Evolutionary conservation across 1,140 invertebrate species (phyloP).

Genomic region (Drosophila hydei): DNA sequence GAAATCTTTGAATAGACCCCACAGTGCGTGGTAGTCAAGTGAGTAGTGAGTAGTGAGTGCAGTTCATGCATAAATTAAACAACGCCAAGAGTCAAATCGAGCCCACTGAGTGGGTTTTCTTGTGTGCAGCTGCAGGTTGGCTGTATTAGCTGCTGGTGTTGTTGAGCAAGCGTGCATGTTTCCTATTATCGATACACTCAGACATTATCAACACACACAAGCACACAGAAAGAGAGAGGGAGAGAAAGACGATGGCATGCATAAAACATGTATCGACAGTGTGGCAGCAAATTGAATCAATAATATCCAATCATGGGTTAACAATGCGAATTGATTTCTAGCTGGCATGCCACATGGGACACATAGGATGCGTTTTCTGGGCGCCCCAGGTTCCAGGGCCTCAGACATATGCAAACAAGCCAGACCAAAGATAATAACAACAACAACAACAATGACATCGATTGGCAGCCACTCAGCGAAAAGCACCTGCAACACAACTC

Average conservation of each 20-base stretch:
- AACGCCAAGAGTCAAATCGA: conserved; percentile 29
- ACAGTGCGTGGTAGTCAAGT: conserved; percentile 31
- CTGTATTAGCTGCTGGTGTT: conserved; percentile 30
- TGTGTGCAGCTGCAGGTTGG: conserved; percentile 1
- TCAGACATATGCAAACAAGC: conserved; percentile 58
- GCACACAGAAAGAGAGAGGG: background rate
- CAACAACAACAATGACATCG: conserved; percentile 31
- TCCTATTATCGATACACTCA: conserved; percentile 67
- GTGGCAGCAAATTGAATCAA: conserved; percentile 83
- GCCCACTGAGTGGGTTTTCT: conserved; percentile 14
- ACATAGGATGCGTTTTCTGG: background rate
- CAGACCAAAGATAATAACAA: conserved; percentile 55
- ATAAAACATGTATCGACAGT: conserved; percentile 77
- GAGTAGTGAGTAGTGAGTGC: too few species aligned
- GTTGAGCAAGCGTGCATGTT: conserved; percentile 64
- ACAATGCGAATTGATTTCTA: conserved; percentile 83
- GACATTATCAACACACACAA: conserved; percentile 62
- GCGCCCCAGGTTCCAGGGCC: conserved; percentile 7
- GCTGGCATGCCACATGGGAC: conserved; percentile 58
- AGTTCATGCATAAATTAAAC: conserved; percentile 74
- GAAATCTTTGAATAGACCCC: background rate
- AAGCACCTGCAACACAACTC: background rate
- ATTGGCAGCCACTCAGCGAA: conserved; percentile 24
- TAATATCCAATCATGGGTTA: conserved; percentile 83
- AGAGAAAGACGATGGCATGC: conserved; percentile 47